A percentile compares a stretch with the other conserved stretches of the same genome.
Evolutionary conservation across 2,113 vertebrate genomes (phyloP).

Genomic region (Austrofundulus limnaeus): DNA sequence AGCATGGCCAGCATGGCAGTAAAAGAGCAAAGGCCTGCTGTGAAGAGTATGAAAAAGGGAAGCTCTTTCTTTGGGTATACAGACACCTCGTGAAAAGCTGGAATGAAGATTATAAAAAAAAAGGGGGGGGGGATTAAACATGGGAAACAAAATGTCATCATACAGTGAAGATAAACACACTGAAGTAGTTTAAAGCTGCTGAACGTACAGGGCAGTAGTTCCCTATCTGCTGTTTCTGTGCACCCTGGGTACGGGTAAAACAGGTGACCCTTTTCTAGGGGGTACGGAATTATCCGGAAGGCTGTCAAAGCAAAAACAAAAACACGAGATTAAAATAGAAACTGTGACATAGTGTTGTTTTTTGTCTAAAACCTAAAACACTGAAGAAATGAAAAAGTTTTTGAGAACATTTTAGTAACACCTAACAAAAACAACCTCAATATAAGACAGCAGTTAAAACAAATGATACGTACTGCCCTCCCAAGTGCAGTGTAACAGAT

Average conservation of each 20-base stretch:
- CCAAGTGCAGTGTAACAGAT: constrained; percentile 97
- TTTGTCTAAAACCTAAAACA: no score
- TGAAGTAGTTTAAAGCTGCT: background rate
- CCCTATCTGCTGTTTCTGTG: constrained; percentile 97
- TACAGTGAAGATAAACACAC: background rate
- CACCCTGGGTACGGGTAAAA: constrained; percentile 98
- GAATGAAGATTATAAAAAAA: background rate
- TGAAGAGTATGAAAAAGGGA: constrained; percentile 99
- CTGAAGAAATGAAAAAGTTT: no score
- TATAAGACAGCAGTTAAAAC: no score
- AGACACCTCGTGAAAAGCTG: constrained; percentile 97
- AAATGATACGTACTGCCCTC: constrained; percentile 91
- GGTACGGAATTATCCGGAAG: constrained; percentile 98
- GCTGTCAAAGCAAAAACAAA: constrained; percentile 73
- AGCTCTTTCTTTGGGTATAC: constrained; percentile 99
- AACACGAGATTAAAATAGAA: background rate
- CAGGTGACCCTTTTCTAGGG: constrained; percentile 96
- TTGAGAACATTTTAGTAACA: no score
- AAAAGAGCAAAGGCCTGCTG: constrained; percentile 96
- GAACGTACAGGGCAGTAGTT: constrained; percentile 93
- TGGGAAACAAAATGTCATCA: background rate
- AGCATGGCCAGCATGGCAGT: constrained; percentile 98
- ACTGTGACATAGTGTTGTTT: background rate
- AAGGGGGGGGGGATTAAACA: background rate
- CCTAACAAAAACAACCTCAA: no score